phyloP scores from a whole-genome alignment of 2,888 invertebrate genomes.

The Eurytoma adleriae region DNA sequence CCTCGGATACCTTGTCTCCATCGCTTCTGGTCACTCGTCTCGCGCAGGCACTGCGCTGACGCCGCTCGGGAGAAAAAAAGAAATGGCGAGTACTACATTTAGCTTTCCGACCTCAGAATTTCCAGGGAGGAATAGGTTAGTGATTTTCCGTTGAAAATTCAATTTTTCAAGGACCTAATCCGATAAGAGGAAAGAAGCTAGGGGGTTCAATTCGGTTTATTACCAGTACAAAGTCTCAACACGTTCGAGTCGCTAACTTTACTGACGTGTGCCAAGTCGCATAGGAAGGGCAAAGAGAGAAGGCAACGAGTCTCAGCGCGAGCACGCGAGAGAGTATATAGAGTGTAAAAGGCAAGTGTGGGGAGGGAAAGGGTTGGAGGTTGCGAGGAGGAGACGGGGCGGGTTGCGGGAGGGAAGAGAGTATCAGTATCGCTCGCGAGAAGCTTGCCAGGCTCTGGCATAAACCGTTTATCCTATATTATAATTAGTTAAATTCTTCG shows the following conservation, averaged over 20 bases:
- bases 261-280: slow-evolving; percentile 71
- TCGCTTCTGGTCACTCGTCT: not conserved
- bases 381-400: slow-evolving; percentile 54
- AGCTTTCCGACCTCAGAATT: no score
- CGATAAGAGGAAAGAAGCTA: slow-evolving; percentile 29
- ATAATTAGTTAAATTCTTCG: slow-evolving; percentile 76
- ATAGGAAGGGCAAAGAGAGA: slow-evolving; percentile 58
- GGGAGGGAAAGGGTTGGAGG: slow-evolving; percentile 3
- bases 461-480: slow-evolving; percentile 75
- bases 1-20: not conserved
- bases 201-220: slow-evolving; percentile 50
- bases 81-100: no score
- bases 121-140: no score
- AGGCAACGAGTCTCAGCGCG: slow-evolving; percentile 10
- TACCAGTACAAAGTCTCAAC: slow-evolving; percentile 46
- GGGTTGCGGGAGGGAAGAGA: slow-evolving; percentile 54
- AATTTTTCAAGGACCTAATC: slow-evolving; percentile 19
- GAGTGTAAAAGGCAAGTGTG: slow-evolving; percentile 37
- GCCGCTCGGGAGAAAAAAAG: no score
- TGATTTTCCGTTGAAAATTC: slow-evolving; percentile 14
- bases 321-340: slow-evolving; percentile 32
- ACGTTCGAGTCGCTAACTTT: slow-evolving; percentile 69
- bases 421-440: slow-evolving; percentile 70
- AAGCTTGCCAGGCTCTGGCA: slow-evolving; percentile 70
- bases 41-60: no score